These are phyloP conservation scores for Entosphenus tridentatus DNA, from an alignment of 2,113 vertebrate species.

Conservation along the genomic window DNA sequence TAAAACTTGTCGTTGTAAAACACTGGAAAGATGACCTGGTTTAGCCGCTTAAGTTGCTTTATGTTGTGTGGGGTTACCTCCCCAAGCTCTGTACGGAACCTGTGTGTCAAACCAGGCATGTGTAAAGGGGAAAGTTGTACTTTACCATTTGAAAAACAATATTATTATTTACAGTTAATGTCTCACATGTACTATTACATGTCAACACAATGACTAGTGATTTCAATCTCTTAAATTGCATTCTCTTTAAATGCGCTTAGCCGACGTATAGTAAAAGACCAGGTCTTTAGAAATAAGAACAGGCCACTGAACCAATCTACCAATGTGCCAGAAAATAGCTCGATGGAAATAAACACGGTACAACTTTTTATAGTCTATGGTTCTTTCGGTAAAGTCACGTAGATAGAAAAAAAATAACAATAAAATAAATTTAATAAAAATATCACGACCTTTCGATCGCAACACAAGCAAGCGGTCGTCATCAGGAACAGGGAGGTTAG, in stretches of 20 bases:
- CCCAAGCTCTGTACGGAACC: conserved; percentile 99
- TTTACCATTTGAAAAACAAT: background rate
- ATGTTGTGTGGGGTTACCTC: conserved; percentile 99
- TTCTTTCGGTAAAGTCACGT: too few relatives aligned
- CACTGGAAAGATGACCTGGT: conserved; percentile 98
- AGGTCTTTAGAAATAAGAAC: too few relatives aligned
- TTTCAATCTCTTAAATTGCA: background rate
- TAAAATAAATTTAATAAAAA: too few relatives aligned
- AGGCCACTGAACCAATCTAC: too few relatives aligned
- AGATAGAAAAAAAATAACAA: too few relatives aligned
- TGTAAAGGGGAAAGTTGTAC: conserved; percentile 8
- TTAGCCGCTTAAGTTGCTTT: conserved; percentile 92
- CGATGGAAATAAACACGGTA: too few relatives aligned
- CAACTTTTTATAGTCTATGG: too few relatives aligned
- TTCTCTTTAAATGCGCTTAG: background rate
- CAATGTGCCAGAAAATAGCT: too few relatives aligned
- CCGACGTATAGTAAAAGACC: too few relatives aligned
- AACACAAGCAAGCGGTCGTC: too few relatives aligned
- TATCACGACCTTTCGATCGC: too few relatives aligned
- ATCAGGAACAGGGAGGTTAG: too few relatives aligned
- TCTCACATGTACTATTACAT: background rate
- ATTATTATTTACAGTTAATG: background rate
- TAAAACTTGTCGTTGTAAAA: conserved; percentile 99
- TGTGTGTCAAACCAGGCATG: conserved; percentile 71
- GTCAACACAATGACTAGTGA: background rate